Evolutionary conservation across 2,113 vertebrate genomes (phyloP), one percentile per base, ranked within the genome.

Genomic region (Rhizomys pruinosus): DNA sequence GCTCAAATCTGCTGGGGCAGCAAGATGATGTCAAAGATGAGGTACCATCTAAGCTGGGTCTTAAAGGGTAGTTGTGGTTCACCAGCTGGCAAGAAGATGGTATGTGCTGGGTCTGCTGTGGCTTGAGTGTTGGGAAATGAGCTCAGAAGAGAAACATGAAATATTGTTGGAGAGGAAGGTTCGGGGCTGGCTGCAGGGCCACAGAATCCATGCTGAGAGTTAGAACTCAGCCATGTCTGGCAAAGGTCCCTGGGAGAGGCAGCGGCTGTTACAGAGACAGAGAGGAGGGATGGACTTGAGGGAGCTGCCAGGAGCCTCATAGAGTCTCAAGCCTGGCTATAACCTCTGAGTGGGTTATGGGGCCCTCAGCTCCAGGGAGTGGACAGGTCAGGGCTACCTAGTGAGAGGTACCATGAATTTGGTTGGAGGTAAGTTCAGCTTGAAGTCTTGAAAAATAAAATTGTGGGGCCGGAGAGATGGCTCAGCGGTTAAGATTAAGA

Each of bases 121-220:
- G 57, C 34, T 29, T 29, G 37, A 19, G 15, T 55, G 55, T 44
- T 34, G 25, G 57, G 73, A 34, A 23, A 10, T 19, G 44, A 63
- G 37, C n/a, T 90, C 63, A 90, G 88, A 69, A 77, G 57, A 89
- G 69, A 47, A 81, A 61, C 37, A 39, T 2, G 37, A 76, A 47
- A 57, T 27, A 52, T 39, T 3, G 1, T 0, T 78, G 76, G n/a
- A 64, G 39, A 89, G 52, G 29, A 34, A 23, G 66, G 44, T 3
- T 25, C 13, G 8, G 64, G 59, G 34, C n/a, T 61, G 52, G 34
- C 69, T 1, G 27, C 57, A 74, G 64, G 77, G 34, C 52, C 34
- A 13, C 0, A 0, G 2, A 10, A 2, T 23, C 78, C 73, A 12
- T 16, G 19, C 39, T 9, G 19, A 47, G 52, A n/a, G 42, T 9